Percentiles rank a stretch among this genome's conserved stretches.
phyloP scores from a whole-genome alignment of 2,113 vertebrate species.

The Tragelaphus imberbis region DNA sequence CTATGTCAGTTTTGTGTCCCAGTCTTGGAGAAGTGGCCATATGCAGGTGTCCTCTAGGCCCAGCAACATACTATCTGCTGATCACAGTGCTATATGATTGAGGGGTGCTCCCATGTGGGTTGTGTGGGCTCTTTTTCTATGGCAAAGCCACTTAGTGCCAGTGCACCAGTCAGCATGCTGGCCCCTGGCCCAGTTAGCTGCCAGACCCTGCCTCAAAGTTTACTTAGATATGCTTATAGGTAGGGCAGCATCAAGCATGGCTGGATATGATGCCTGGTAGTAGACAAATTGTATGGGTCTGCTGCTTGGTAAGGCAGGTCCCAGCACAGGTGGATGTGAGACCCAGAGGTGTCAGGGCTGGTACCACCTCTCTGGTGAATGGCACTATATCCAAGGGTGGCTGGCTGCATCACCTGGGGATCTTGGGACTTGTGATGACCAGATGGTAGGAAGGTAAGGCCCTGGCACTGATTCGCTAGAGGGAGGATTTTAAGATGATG shows the following conservation, averaged over 20 bases:
- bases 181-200: not conserved
- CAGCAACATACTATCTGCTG: not conserved
- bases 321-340: not conserved
- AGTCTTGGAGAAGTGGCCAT: not conserved
- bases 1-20: not conserved
- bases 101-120: not conserved
- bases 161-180: not conserved
- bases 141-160: not conserved
- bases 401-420: not conserved
- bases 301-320: not conserved
- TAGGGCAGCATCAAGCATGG: not conserved
- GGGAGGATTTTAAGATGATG: not conserved
- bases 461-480: not conserved
- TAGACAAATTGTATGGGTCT: not conserved
- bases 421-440: not conserved
- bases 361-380: not conserved
- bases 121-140: not conserved
- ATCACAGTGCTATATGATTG: not conserved
- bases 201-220: not conserved
- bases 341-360: not conserved
- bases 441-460: not conserved
- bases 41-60: not conserved
- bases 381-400: not conserved
- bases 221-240: not conserved
- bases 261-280: not conserved